Percentiles rank a stretch among this genome's conserved stretches.
Evolutionary conservation across 53 echinoderm and acorn worm genomes (phyloP).

Genomic region (Apostichopus leukothele): DNA sequence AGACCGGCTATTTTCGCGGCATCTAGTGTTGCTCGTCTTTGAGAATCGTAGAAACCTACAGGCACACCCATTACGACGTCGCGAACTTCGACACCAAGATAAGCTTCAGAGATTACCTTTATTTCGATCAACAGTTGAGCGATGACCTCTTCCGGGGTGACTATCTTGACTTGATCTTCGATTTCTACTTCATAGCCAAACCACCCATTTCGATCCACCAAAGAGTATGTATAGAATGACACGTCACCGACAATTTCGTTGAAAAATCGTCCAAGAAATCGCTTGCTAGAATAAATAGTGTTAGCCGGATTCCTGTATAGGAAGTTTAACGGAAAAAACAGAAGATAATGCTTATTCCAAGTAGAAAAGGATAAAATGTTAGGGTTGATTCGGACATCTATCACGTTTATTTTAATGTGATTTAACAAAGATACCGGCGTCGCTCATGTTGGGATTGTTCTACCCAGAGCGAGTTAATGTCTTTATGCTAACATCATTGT

Average conservation of each 20-base stretch:
- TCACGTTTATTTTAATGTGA: too few species aligned
- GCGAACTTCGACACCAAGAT: neutral
- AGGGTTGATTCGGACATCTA: too few species aligned
- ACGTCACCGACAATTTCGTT: neutral
- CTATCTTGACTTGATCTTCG: neutral
- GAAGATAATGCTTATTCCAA: too few species aligned
- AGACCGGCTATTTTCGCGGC: neutral
- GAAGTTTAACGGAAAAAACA: too few species aligned
- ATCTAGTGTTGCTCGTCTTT: neutral
- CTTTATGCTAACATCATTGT: too few species aligned
- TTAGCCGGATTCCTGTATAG: neutral
- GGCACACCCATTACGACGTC: neutral
- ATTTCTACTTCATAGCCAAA: neutral
- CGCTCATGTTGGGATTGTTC: too few species aligned
- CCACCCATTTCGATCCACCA: neutral
- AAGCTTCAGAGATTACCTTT: neutral
- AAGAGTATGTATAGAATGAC: neutral
- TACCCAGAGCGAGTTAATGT: too few species aligned
- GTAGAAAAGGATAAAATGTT: too few species aligned
- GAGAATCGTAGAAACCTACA: neutral
- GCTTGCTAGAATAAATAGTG: neutral
- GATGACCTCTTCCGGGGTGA: neutral
- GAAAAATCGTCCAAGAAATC: neutral
- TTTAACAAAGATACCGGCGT: too few species aligned
- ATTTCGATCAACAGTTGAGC: neutral